phyloP scores from a whole-genome alignment of 2,113 vertebrate genomes.

The Hassar affinis region DNA sequence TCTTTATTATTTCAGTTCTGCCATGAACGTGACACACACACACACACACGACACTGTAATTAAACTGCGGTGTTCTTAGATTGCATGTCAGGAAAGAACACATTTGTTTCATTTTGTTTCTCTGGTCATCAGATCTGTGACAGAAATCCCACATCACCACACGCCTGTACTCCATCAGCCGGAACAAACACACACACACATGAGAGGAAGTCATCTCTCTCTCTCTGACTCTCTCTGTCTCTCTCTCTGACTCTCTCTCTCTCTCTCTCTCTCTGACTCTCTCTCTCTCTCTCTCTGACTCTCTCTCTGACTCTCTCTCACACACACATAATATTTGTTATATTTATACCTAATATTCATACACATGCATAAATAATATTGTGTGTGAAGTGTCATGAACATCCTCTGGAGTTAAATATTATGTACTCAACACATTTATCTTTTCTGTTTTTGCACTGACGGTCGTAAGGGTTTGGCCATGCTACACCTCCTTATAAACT shows the following conservation, averaged over 20 bases:
- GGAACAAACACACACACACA: not conserved
- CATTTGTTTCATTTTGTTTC: not conserved
- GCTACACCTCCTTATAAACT: not conserved
- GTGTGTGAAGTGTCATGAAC: not conserved
- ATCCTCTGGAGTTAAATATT: not conserved
- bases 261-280: not conserved
- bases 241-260: not conserved
- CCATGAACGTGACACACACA: not conserved
- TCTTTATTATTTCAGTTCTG: not conserved
- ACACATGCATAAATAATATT: not conserved
- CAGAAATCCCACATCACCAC: not conserved
- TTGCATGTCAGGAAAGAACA: not conserved
- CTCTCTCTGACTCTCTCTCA: no score
- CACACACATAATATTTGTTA: no score
- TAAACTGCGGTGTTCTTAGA: not conserved
- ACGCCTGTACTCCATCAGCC: not conserved
- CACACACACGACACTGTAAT: not conserved
- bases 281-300: not conserved
- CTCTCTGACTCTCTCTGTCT: not conserved
- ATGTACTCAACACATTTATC: not conserved
- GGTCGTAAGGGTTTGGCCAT: not conserved
- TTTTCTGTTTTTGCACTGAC: constrained; percentile 13
- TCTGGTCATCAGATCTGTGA: not conserved
- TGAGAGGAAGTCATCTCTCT: not conserved
- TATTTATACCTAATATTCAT: no score